Evolutionary conservation across 2,888 invertebrate species (phyloP).

Genomic region (Drosophila formosana): DNA sequence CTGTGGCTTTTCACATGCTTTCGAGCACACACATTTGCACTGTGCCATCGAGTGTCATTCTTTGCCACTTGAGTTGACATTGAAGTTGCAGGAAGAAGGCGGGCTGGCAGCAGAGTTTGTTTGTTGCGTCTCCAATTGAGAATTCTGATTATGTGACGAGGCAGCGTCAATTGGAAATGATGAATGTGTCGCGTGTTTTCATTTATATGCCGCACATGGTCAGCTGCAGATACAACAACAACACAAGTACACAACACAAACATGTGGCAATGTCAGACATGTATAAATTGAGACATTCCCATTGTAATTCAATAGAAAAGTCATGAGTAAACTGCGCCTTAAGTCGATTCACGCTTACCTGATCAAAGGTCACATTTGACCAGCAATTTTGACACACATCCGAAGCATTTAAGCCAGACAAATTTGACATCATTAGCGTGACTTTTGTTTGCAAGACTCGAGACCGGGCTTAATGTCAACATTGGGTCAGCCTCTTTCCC

Average conservation of each 20-base stretch:
- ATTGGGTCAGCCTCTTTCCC: conserved; percentile 2
- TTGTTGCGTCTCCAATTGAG: conserved; percentile 46
- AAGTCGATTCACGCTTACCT: conserved; percentile 32
- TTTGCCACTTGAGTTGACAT: conserved; percentile 49
- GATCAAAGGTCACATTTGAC: conserved; percentile 43
- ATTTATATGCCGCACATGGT: conserved; percentile 58
- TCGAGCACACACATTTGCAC: conserved; percentile 25
- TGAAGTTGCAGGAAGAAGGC: conserved; percentile 43
- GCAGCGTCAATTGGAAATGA: conserved; percentile 66
- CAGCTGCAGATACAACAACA: conserved; percentile 9
- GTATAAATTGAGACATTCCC: conserved; percentile 56
- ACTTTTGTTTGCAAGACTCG: conserved; percentile 9
- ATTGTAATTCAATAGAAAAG: conserved; percentile 57
- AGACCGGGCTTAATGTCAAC: conserved; percentile 27
- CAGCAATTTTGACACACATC: conserved; percentile 22
- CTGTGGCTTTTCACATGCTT: conserved; percentile 14
- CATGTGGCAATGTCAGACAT: conserved; percentile 58
- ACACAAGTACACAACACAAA: neutral
- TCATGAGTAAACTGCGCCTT: conserved; percentile 38
- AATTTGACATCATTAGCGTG: conserved; percentile 40
- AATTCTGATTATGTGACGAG: conserved; percentile 50
- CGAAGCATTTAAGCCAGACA: conserved; percentile 37
- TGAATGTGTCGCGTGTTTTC: conserved; percentile 69
- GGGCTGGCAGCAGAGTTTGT: neutral
- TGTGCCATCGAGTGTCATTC: conserved; percentile 34